Base-by-base conservation (phyloP, 2,888 invertebrate species). In the Eulithis testata region DNA sequence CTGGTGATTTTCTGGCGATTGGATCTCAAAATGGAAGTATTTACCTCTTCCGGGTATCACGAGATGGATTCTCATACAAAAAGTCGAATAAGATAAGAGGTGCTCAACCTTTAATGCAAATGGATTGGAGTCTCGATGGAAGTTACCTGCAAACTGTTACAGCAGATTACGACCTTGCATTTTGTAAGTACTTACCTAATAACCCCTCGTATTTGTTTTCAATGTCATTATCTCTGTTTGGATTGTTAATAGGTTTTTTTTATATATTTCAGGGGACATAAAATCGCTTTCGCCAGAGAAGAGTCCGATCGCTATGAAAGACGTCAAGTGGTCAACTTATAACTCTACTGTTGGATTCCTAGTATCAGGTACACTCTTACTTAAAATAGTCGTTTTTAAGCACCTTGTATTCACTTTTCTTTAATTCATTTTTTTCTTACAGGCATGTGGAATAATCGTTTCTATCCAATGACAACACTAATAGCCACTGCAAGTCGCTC, bases 61-160 rank as follows among this genome's bases (percentile, higher is more conserved):
- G 98, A 55, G 97, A 98, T 81, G 98, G 98, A 2, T 97, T 97
- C 83, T 97, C 97, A 0, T 98, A 97, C 86, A 97, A 97, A 82
- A 97, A 97, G 82, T 96, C 96, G 11, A 97, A 97, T 81, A 97
- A 97, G 89, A 97, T 97, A 66, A 94, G 97, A 12, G 97, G 97
- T 0, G 95, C 96, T 0, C 97, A 97, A 80, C 96, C 97, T 0
- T 91, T 98, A 4, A 95, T 96, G 66, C 97, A 98, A 78, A 89
- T 98, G 60, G 98, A 98, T 84, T 98, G 98, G 98, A 98, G 98
- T 84, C 95, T 96, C 49, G 98, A 98, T 81, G 97, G 97, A 63
- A 96, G 95, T 82, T 97, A 95, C 83, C 90, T 98, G 65, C 98
- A 98, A 90, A 97, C 97, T 0, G 97, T 97, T 60, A 97, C 98